These are phyloP conservation scores for Pseudomyrmex cubaensis DNA, from an alignment of 1,140 invertebrate genomes.

Conservation along the genomic window DNA sequence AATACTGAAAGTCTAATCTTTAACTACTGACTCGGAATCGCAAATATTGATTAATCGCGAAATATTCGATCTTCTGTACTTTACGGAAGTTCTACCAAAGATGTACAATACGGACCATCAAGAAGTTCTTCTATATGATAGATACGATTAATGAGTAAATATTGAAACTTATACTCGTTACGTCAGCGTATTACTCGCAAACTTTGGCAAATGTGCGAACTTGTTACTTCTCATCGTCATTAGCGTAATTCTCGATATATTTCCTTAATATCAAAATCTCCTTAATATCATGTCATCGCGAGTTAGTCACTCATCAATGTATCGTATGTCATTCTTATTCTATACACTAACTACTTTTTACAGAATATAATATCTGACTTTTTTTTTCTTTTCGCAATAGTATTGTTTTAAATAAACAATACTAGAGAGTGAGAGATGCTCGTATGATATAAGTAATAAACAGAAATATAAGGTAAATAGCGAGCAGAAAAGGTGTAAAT, in stretches of 20 bases:
- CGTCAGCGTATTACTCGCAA: slow-evolving; percentile 35
- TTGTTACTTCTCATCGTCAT: slow-evolving; percentile 38
- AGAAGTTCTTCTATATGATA: slow-evolving; percentile 84
- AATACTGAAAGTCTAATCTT: slow-evolving; percentile 84
- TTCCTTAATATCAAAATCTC: not conserved
- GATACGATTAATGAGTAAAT: slow-evolving; percentile 77
- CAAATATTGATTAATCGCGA: slow-evolving; percentile 87
- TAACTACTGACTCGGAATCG: slow-evolving; percentile 85
- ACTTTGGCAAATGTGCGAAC: slow-evolving; percentile 28
- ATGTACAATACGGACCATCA: slow-evolving; percentile 86
- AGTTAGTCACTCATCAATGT: not conserved
- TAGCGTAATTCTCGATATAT: slow-evolving; percentile 37
- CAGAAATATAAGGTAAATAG: too few relatives aligned
- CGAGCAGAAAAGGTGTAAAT: too few relatives aligned
- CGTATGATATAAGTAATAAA: too few relatives aligned
- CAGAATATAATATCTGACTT: slow-evolving; percentile 4
- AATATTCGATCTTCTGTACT: slow-evolving; percentile 86
- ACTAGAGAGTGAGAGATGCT: too few relatives aligned
- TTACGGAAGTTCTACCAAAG: slow-evolving; percentile 87
- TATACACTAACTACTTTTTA: slow-evolving; percentile 22
- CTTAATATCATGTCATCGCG: not conserved
- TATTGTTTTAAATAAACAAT: too few relatives aligned
- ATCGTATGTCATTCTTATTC: not conserved
- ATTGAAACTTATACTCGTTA: slow-evolving; percentile 51
- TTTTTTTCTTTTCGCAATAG: too few relatives aligned